A percentile compares a stretch with the other conserved stretches of the same genome.
phyloP scores from a whole-genome alignment of 1,140 invertebrate species.

The Oryctes rhinoceros region DNA sequence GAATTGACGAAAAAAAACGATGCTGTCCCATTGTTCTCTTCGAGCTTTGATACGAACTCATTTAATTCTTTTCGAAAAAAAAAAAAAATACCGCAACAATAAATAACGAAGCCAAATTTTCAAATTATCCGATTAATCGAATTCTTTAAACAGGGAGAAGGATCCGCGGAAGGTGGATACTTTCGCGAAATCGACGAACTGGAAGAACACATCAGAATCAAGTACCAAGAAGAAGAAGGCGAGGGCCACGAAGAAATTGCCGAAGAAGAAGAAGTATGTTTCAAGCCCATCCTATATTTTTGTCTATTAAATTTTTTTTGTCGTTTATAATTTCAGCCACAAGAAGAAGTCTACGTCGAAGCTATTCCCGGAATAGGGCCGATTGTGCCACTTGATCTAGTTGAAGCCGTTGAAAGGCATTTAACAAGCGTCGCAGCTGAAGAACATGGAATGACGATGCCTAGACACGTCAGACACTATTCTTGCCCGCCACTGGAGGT shows the following conservation, averaged over 20 bases:
- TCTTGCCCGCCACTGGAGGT: constrained; percentile 67
- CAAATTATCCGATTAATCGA: too few relatives aligned
- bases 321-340: constrained; percentile 35
- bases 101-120: too few relatives aligned
- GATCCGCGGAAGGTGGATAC: background rate
- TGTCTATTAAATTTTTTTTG: background rate
- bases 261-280: constrained; percentile 17
- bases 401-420: constrained; percentile 63
- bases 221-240: background rate
- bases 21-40: too few relatives aligned
- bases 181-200: constrained; percentile 6
- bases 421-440: constrained; percentile 62
- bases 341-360: constrained; percentile 59
- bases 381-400: constrained; percentile 61
- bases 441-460: constrained; percentile 68
- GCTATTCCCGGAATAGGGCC: constrained; percentile 67
- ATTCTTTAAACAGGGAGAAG: background rate
- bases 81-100: background rate
- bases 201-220: constrained; percentile 7
- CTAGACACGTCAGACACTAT: constrained; percentile 68
- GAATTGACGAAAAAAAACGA: too few relatives aligned
- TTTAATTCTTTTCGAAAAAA: background rate
- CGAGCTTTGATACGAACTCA: too few relatives aligned
- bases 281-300: background rate
- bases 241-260: constrained; percentile 3